Evolutionary conservation across 2,113 vertebrate genomes (phyloP).

Genomic region (Xiphophorus maculatus): DNA sequence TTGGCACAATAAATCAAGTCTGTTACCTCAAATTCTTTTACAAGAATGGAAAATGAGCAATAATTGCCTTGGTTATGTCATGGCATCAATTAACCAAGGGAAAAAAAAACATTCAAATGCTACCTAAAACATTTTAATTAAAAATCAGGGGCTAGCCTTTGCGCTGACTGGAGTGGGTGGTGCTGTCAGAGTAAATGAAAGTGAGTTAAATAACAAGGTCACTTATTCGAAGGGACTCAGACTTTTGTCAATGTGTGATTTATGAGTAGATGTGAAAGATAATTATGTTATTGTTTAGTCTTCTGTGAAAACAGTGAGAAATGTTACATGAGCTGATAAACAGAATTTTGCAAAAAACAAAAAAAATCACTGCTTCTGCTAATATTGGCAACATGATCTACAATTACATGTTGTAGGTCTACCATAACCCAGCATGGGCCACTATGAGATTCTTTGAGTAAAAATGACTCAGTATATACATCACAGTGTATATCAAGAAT

Average conservation of each 20-base stretch:
- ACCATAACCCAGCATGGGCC: not conserved
- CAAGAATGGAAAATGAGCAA: constrained; percentile 45
- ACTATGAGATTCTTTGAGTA: too few relatives aligned
- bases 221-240: constrained; percentile 13
- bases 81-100: constrained; percentile 43
- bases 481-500: too few relatives aligned
- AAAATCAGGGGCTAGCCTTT: constrained; percentile 28
- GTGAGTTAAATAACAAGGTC: constrained; percentile 20
- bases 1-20: constrained; percentile 59
- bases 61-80: constrained; percentile 48
- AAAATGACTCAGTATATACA: too few relatives aligned
- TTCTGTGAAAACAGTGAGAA: constrained; percentile 42
- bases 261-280: constrained; percentile 27
- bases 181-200: constrained; percentile 13
- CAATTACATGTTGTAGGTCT: constrained; percentile 37
- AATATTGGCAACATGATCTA: constrained; percentile 12
- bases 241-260: constrained; percentile 26
- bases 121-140: constrained; percentile 40
- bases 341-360: not conserved
- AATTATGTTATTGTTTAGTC: constrained; percentile 39
- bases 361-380: constrained; percentile 21
- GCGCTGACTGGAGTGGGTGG: constrained; percentile 13
- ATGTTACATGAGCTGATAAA: constrained; percentile 16
- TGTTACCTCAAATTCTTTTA: constrained; percentile 40
- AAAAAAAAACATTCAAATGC: constrained; percentile 23